These are phyloP conservation scores for Atta cephalotes DNA, from an alignment of 1,140 invertebrate genomes.

Conservation along the genomic window DNA sequence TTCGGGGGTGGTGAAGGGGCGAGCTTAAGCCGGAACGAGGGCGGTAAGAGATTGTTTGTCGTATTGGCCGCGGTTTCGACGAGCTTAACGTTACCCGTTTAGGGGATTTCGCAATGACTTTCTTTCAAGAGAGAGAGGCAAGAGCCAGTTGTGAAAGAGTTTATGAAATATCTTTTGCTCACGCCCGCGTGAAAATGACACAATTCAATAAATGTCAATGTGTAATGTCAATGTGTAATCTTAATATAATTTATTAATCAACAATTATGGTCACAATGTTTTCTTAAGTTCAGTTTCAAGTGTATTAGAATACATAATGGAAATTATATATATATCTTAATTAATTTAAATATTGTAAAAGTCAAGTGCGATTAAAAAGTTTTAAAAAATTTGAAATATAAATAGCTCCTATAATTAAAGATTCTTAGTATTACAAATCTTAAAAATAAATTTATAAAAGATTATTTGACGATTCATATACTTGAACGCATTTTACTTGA, in stretches of 20 bases:
- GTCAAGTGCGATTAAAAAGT: background rate
- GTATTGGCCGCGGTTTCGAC: constrained; percentile 82
- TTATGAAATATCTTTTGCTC: background rate
- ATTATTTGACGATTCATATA: background rate
- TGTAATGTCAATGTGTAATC: no score
- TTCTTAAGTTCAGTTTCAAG: background rate
- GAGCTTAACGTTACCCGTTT: constrained; percentile 79
- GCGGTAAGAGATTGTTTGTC: constrained; percentile 85
- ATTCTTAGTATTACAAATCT: background rate
- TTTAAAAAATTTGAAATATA: background rate
- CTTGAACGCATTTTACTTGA: constrained; percentile 2
- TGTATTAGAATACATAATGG: background rate
- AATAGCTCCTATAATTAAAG: background rate
- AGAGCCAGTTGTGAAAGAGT: background rate
- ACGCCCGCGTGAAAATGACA: background rate
- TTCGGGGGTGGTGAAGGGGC: constrained; percentile 72
- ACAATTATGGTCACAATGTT: background rate
- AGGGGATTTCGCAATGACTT: constrained; percentile 65
- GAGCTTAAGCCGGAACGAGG: constrained; percentile 81
- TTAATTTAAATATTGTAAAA: constrained; percentile 1
- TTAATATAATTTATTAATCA: constrained; percentile 21
- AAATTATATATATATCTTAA: background rate
- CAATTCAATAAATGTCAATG: constrained; percentile 68
- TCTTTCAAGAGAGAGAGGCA: constrained; percentile 14
- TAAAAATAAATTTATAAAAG: background rate